Evolutionary conservation across 2,797 vertebrate genomes (phyloP).

Genomic region (Sebastes glaucus): DNA sequence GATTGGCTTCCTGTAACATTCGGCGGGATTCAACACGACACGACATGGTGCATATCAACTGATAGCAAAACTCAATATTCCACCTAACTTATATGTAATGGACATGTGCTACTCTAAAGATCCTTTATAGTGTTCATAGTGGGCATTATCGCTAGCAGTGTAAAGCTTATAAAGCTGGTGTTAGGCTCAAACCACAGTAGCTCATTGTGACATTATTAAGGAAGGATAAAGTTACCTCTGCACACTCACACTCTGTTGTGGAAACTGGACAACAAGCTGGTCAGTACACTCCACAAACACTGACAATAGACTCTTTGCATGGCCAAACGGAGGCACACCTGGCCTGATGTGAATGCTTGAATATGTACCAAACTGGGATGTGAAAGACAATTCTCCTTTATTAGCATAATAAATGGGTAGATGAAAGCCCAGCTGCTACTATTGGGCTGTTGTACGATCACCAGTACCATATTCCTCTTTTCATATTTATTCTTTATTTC

Average conservation of each 20-base stretch:
- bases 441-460: slow-evolving; percentile 63
- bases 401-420: slow-evolving; percentile 77
- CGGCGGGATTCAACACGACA: slow-evolving; percentile 45
- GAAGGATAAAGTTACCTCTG: slow-evolving; percentile 62
- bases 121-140: slow-evolving; percentile 60
- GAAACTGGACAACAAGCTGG: slow-evolving; percentile 45
- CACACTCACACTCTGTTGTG: slow-evolving; percentile 57
- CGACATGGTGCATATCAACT: slow-evolving; percentile 60
- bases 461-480: slow-evolving; percentile 62
- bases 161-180: slow-evolving; percentile 52
- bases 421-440: slow-evolving; percentile 77
- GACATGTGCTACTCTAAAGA: slow-evolving; percentile 55
- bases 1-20: slow-evolving; percentile 57
- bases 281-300: slow-evolving; percentile 49
- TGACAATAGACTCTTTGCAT: slow-evolving; percentile 74
- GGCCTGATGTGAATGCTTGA: slow-evolving; percentile 80
- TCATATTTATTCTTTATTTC: slow-evolving; percentile 75
- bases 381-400: slow-evolving; percentile 73
- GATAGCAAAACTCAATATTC: slow-evolving; percentile 46
- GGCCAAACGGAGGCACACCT: slow-evolving; percentile 79
- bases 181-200: slow-evolving; percentile 56
- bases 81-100: slow-evolving; percentile 46
- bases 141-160: slow-evolving; percentile 56
- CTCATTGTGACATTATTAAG: slow-evolving; percentile 58
- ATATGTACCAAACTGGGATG: slow-evolving; percentile 72